Conservation (phyloP, 2,113 vertebrate species). For the Desmodus rotundus region DNA sequence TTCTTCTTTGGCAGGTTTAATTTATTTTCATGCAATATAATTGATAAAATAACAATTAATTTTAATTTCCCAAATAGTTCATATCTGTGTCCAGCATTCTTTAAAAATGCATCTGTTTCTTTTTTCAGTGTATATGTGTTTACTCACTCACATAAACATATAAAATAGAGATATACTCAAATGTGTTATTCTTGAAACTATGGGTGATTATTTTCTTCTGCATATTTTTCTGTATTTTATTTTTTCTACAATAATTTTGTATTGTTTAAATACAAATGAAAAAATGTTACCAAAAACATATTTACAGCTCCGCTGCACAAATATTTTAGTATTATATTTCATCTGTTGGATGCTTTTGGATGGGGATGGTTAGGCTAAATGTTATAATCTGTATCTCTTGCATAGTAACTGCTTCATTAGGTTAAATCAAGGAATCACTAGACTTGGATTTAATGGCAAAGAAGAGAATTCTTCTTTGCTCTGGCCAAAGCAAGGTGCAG, state of each 20-base stretch:
- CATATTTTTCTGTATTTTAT: neutral
- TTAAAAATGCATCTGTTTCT: neutral
- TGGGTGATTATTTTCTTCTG: neutral
- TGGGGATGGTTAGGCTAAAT: neutral
- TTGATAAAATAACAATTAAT: neutral
- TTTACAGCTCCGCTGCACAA: neutral
- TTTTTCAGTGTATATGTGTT: neutral
- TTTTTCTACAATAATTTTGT: neutral
- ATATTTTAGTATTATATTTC: neutral
- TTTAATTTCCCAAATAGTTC: neutral
- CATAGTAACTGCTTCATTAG: neutral
- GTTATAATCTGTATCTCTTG: neutral
- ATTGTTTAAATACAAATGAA: neutral
- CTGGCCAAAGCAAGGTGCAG: neutral
- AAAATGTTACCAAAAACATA: neutral
- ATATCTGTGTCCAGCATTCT: neutral
- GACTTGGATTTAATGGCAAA: neutral
- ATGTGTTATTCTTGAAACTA: neutral
- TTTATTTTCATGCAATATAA: neutral
- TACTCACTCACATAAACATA: neutral
- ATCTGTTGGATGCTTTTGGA: neutral
- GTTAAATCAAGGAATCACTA: neutral
- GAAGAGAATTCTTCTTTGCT: neutral
- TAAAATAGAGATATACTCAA: neutral
- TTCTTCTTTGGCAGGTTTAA: neutral